A percentile compares a stretch with the other conserved stretches of the same genome.
These are phyloP conservation scores for Drosophila greeni DNA, from an alignment of 2,888 invertebrate species.

Conservation along the genomic window DNA sequence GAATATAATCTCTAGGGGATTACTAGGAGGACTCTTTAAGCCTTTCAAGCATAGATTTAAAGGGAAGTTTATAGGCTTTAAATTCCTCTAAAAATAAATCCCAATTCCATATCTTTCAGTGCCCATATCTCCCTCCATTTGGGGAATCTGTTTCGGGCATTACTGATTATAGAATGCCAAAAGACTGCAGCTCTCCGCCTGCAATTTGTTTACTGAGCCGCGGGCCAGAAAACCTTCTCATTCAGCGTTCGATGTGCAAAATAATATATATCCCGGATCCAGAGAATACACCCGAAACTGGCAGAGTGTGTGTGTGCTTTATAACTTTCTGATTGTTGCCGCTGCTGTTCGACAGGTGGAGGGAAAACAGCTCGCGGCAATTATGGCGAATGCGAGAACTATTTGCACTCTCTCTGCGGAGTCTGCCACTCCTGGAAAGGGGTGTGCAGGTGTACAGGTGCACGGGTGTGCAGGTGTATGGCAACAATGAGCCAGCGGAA, in stretches of 20 bases:
- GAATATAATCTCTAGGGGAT: background rate
- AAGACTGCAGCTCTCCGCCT: constrained; percentile 18
- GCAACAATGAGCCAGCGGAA: constrained; percentile 68
- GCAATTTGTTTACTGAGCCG: constrained; percentile 46
- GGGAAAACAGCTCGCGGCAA: constrained; percentile 58
- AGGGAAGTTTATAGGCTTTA: fast-evolving
- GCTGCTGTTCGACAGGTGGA: constrained; percentile 50
- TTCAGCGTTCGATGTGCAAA: constrained; percentile 57
- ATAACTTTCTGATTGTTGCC: constrained; percentile 66
- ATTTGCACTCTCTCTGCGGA: constrained; percentile 48
- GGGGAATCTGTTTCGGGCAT: constrained; percentile 32
- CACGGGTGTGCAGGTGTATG: constrained; percentile 30
- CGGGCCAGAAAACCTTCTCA: constrained; percentile 30
- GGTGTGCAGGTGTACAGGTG: background rate
- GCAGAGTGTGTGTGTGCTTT: constrained; percentile 40
- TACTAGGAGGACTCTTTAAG: background rate
- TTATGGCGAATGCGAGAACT: constrained; percentile 59
- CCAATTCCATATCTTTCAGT: background rate
- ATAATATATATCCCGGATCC: constrained; percentile 30
- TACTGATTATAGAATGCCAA: constrained; percentile 36
- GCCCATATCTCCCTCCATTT: background rate
- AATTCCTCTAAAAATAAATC: background rate
- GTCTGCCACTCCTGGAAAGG: constrained; percentile 15
- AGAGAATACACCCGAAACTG: constrained; percentile 2
- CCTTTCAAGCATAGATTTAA: background rate